These are phyloP conservation scores for Globicephala melas DNA, from an alignment of 2,113 vertebrate species.

Conservation along the genomic window DNA sequence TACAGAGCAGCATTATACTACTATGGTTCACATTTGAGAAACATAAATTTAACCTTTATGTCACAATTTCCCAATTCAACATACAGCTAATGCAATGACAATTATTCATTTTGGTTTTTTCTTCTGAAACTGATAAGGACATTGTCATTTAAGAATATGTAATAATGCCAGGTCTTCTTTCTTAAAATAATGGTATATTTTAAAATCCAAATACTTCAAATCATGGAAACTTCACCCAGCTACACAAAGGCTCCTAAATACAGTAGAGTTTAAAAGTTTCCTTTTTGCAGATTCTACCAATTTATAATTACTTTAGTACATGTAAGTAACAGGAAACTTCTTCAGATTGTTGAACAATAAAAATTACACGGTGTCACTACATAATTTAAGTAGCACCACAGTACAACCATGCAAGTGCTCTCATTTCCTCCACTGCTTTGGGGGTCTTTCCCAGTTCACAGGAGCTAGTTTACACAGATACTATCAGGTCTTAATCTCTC, in stretches of 20 bases:
- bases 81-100: slow-evolving; percentile 48
- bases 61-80: slow-evolving; percentile 49
- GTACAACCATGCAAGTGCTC: neutral
- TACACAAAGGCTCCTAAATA: slow-evolving; percentile 44
- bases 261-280: neutral
- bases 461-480: neutral
- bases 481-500: neutral
- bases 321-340: slow-evolving; percentile 10
- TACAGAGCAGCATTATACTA: slow-evolving; percentile 80
- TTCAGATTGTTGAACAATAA: neutral
- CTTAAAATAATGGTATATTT: neutral
- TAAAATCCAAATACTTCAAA: slow-evolving; percentile 19
- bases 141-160: slow-evolving; percentile 6
- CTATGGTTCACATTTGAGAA: slow-evolving; percentile 70
- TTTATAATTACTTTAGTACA: slow-evolving; percentile 20
- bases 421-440: neutral
- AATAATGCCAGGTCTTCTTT: slow-evolving; percentile 41
- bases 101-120: slow-evolving; percentile 10
- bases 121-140: slow-evolving; percentile 25
- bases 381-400: neutral
- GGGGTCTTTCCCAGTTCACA: neutral
- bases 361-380: neutral
- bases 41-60: slow-evolving; percentile 66
- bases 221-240: slow-evolving; percentile 1
- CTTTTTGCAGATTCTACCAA: slow-evolving; percentile 1